Conservation (phyloP, 2,113 vertebrate genomes). For the Tamias sibiricus region DNA sequence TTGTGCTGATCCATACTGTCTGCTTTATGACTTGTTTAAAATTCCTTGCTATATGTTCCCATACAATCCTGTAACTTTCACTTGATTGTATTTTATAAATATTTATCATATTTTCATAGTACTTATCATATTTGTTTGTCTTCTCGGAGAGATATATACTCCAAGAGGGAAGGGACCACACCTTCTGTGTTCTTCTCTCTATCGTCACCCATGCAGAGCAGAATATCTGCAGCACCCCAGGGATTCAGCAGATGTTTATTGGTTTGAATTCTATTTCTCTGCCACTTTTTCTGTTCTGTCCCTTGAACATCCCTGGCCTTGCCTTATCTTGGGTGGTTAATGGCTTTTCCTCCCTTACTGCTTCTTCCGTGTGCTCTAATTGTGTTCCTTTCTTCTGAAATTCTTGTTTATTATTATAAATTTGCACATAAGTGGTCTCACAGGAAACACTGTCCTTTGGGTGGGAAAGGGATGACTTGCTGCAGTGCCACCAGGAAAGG, state of each 20-base stretch:
- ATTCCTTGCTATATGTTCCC: neutral
- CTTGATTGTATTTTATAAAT: neutral
- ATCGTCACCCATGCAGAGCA: neutral
- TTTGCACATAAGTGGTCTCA: neutral
- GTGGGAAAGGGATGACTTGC: neutral
- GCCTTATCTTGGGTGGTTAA: neutral
- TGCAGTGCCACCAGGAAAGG: neutral
- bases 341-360: neutral
- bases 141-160: neutral
- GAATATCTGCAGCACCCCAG: neutral
- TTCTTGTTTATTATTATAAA: slow-evolving; percentile 8
- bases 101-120: neutral
- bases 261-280: slow-evolving; percentile 41
- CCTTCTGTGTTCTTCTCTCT: neutral
- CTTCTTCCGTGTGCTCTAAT: neutral
- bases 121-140: neutral
- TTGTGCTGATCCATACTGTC: neutral
- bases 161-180: neutral
- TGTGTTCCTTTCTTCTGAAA: slow-evolving; percentile 47
- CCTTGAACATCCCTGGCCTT: neutral
- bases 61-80: neutral
- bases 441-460: neutral
- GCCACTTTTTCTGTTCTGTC: neutral
- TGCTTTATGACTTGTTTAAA: neutral
- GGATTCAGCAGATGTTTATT: neutral